Base-by-base conservation (phyloP, 1,140 invertebrate species). In the Lordiphosa mommai region DNA sequence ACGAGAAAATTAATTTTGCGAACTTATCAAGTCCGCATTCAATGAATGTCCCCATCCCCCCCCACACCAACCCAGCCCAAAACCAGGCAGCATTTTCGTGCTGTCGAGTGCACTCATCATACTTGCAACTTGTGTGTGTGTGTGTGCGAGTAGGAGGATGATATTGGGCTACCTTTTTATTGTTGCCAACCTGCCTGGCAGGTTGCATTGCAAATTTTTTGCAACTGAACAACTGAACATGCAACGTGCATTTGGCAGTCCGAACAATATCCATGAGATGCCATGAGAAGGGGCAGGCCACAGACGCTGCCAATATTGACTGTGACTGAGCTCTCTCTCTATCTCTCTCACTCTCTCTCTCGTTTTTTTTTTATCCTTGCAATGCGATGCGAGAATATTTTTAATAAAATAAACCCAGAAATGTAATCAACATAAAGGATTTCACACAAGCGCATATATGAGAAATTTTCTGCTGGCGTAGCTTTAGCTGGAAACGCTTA, bases 371-470 rank as follows among this genome's bases (percentile, higher is more conserved):
- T 61, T 69, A 85, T 85, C 60, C 79, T 84, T 77, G 71, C 76
- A 71, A 69, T 50, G 38, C 53, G 50, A 67, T 64, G 47, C 61
- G 40, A 67, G 52, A 74, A 72, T 77, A 84, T 84, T 84, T 86
- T 86, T 86, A 87, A 86, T 86, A 86, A 87, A 86, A 86, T 86
- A 86, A 86, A 86, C 82, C 65, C 76, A 84, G 76, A 84, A 84
- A 87, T 86, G 82, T 86, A 86, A 86, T 86, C 82, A 86, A 86
- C 82, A 86, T 86, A 86, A 86, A 86, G 82, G 84, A 86, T 87
- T 86, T 86, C 69, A 84, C 72, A 84, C 67, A 79, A 60, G 47
- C 53, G 17, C 23, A 63, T n/a, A 59, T 44, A 72, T 60, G 61
- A 60, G 55, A 49, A 67, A 58, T 67, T 67, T 66, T 58, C 61